Base-by-base conservation (phyloP, 2,797 vertebrate species). In the Fratercula arctica region DNA sequence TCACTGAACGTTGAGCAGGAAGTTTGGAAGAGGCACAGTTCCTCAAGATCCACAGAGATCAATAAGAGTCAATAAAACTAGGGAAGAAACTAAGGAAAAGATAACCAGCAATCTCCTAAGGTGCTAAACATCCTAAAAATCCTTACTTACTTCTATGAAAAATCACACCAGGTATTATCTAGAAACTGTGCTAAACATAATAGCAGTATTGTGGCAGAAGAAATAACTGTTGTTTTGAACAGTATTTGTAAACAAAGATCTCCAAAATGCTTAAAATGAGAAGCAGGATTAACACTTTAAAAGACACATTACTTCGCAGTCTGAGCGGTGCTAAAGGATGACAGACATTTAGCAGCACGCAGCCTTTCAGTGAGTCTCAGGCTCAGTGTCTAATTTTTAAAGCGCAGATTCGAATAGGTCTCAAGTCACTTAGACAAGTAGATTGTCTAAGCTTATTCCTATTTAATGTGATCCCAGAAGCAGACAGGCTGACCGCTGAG, bases 401-500 rank as follows among this genome's bases (percentile, higher is more conserved):
- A 85, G 66, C 1, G 2, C 14, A 43, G 29, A 33, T 51, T 53
- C 67, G 31, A 66, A 33, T 13, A 91, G 54, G n/a, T 54, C n/a
- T 74, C 59, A 72, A 84, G 41, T 78, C 67, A 69, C 37, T 76
- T 50, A 66, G 61, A 83, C 4, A 51, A 84, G n/a, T 11, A 73
- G 59, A 86, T 72, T 60, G 29, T 15, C 25, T 20, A 41, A 61
- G 9, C 9, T 85, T 75, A 75, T 39, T 72, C 29, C 29, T 29
- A 69, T 31, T 48, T 45, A 41, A 81, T 33, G 13, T 57, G 37
- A 70, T 26, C 41, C 20, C n/a, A 87, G 59, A 67, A 81, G 56
- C 53, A 87, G 72, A 41, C 5, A 72, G 64, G 48, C 45, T 70
- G 45, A 82, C 67, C 0, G 10, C 11, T 0, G 0, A 77, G 69